Evolutionary conservation across 2,113 vertebrate genomes (phyloP), one percentile per base, ranked within the genome.

Genomic region (Pungitius pungitius): DNA sequence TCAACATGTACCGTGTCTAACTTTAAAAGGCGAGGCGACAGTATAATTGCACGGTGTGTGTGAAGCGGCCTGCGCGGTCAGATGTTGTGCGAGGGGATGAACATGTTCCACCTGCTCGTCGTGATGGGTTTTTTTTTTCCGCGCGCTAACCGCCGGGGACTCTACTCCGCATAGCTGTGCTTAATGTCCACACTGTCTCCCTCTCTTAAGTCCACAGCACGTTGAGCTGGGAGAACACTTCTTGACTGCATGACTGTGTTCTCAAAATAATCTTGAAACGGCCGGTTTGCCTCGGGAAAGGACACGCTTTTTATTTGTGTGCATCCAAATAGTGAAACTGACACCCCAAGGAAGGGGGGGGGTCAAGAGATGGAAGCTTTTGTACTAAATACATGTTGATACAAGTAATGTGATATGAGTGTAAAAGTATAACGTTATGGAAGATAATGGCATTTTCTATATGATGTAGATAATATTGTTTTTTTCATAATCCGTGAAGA

Each of bases 131-230:
- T n/a, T n/a, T n/a, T 35, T 78, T 82, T 73, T 66, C 63, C 6
- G 43, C 60, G 57, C 0, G 14, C 51, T 52, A 51, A 82, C 57
- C 56, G 47, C n/a, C 1, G 8, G 39, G 17, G 17, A 51, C 10
- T 30, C 68, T 75, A 82, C 80, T 87, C 73, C 58, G 49, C 81
- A 90, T 90, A 89, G 86, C 87, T 91, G 87, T 60, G 82, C 65
- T 75, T 75, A 87, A 82, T 85, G 79, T 80, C 80, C 66, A 27
- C 83, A 54, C 69, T 85, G 67, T 90, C 88, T 87, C 85, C 87
- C 86, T 85, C 91, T 87, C 91, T 93, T 92, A 80, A 89, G 77
- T 83, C 84, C 93, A 88, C 91, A 93, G 92, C 86, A 89, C 77
- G 90, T 93, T 89, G 83, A 88, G 82, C 83, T 82, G 35, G 63